Base-by-base conservation (phyloP, 1,140 invertebrate species). In the Atta cephalotes region DNA sequence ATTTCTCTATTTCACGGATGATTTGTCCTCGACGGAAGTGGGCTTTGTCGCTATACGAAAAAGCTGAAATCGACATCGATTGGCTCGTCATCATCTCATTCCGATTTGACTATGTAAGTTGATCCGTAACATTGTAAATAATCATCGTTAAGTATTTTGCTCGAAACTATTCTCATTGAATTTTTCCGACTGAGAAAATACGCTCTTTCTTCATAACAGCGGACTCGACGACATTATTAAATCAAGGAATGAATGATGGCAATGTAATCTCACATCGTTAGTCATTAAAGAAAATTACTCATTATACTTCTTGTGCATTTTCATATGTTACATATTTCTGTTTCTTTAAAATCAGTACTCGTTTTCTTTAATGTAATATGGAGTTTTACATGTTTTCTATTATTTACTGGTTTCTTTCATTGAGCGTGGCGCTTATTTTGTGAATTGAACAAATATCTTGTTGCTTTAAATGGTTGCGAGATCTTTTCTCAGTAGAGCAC, bases 1-100 rank as follows among this genome's bases (percentile, higher is more conserved):
- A 88, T 89, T 88, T 91, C 85, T 84, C 85, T 72, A 84, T 92
- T 90, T 92, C 88, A 84, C 86, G 79, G 86, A 25, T 89, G 92
- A 93, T 93, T 93, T 92, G 72, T 88, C 86, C 62, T 51, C 49
- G 35, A 62, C 63, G 77, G 51, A 60, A 66, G 25, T 39, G 25
- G 60, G 87, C 58, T 84, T 87, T 74, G 68, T 71, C 78, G 60
- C 62, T 79, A 72, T 63, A 56, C 58, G 76, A 58, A 74, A 72
- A 84, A 81, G 74, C 70, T 90, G 35, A 88, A 90, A 90, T 90
- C 86, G 86, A 87, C 35, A 35, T 74, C 35, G 5, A 21, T 25
- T 87, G 51, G 70, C 65, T 87, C 10, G 45, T 68, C 45, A 51
- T 56, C 85, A 58, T 56, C 85, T 81, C 18, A 12, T 60, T 28